Evolutionary conservation across 2,797 vertebrate genomes (phyloP), one percentile per base, ranked within the genome.

Genomic region (Acrocephalus scirpaceus): DNA sequence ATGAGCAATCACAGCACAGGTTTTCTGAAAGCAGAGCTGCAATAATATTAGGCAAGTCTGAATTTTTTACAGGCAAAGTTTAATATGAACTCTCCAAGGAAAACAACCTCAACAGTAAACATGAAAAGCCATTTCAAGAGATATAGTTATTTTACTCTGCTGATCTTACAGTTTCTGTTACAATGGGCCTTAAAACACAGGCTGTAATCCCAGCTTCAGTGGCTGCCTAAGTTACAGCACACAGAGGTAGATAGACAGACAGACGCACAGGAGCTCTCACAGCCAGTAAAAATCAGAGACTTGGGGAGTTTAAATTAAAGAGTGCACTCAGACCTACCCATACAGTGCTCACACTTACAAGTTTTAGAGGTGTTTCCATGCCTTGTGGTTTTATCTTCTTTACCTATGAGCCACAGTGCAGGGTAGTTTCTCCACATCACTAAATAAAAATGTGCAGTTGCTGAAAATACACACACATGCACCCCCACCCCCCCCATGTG

Each of bases 41-140:
- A 91, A 14, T 53, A 87, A 60, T 90, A 69, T 77, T 69, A 93
- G 61, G 51, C 29, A 93, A 73, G 65, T 29, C 78, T 86, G 89
- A 88, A 57, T 85, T 79, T 82, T 95, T 95, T 93, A 83, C 70
- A 67, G 65, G 48, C 51, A 51, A 96, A 75, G 7, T 86, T 94
- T 95, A 79, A 86, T 86, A 89, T 0, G 0, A 80, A 51, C 40
- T 77, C 71, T 85, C 67, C 27, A 40, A 79, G 89, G 58, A 84
- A 90, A 93, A 87, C 51, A 69, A 78, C 32, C 54, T 53, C 72
- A 89, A 89, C 13, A 87, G 74, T 91, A 89, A 96, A 82, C 57
- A 53, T 22, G 53, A 91, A 92, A 92, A 92, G 22, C 17, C 34
- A 30, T 71, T 93, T 80, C 69, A 91, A 92, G 51, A 83, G 16